Evolutionary conservation across 2,888 invertebrate species (phyloP), one percentile per base, ranked within the genome.

Genomic region (Polymixis flavicincta): DNA sequence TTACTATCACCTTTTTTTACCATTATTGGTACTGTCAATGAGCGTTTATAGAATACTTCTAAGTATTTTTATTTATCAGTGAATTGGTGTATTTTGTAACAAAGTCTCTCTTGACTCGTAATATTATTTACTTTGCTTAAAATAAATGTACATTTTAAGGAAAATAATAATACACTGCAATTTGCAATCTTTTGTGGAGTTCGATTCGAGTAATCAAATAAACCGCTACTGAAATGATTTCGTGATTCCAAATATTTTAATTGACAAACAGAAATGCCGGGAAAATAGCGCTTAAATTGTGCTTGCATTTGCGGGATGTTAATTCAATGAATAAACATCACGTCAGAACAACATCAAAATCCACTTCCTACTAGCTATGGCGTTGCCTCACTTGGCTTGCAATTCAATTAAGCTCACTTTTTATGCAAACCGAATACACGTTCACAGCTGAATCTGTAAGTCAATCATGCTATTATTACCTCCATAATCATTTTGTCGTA

Each of bases 171-270:
- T 84, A 79, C 87, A 89, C 84, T 78, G 87, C 88, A 91, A 91
- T 90, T 91, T 91, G 86, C 87, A 88, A 88, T 91, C 90, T 92
- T 92, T 92, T 91, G 90, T 90, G 85, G 77, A 91, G 89, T 91
- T 92, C 89, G 76, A 84, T 89, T 90, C 86, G 91, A 90, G 86
- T 92, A 94, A 94, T 93, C 91, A 93, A 95, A 94, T 94, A 93
- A 94, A 93, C 92, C 89, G 92, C 92, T 88, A 92, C 93, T 90
- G 94, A 93, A 95, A 95, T 95, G 91, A 95, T 95, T 95, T 95
- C 93, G 88, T 93, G 94, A 94, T 95, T 94, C 93, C 92, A 95
- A 95, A 95, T 95, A 95, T 95, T 96, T 95, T 95, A 95, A 96
- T 95, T 95, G 96, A 94, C 95, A 95, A 95, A 95, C 95, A 95